Base-by-base conservation (phyloP, 2,797 vertebrate genomes). In the Tamandua tetradactyla region DNA sequence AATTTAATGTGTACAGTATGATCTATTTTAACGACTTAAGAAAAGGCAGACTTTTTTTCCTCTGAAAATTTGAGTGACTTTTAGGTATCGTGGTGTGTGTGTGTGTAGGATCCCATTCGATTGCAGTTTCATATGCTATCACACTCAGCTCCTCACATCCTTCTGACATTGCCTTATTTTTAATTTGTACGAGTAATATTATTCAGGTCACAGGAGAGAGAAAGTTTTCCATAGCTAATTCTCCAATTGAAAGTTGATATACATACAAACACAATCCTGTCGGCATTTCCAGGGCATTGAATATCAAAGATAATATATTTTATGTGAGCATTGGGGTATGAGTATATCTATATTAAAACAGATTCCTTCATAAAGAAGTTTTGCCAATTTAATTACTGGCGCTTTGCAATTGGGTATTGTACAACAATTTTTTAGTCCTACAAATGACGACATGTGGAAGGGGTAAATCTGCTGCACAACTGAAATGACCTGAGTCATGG, bases 181-280 rank as follows among this genome's bases (percentile, higher is more conserved):
- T 95, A 93, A 94, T 95, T 95, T 96, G 69, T 85, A 87, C 69
- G 81, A 95, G 55, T 94, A 88, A 96, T 96, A 80, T 93, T 96
- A 93, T 80, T 66, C 76, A 81, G 78, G 66, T 95, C 93, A 83
- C 90, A 88, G 59, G 82, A 94, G n/a, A 87, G 40, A 74, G 59
- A 92, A 93, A 85, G 76, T 93, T 95, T 91, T 85, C 94, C 69
- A 18, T 82, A 57, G 71, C 59, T 86, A 87, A 89, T 95, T 96
- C 88, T 94, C 59, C 59, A 76, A 18, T 44, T 83, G 92, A 89
- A 94, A 91, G 74, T 40, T 59, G 62, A 85, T 80, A 25, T 64
- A 72, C 57, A n/a, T 55, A 68, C 17, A 61, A 92, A 93, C 59
- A 55, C 30, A 94, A 81, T 59, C 15, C 66, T 82, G n/a, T 62